Conservation (phyloP, 2,113 vertebrate species). For the Planiliza haematocheilus region DNA sequence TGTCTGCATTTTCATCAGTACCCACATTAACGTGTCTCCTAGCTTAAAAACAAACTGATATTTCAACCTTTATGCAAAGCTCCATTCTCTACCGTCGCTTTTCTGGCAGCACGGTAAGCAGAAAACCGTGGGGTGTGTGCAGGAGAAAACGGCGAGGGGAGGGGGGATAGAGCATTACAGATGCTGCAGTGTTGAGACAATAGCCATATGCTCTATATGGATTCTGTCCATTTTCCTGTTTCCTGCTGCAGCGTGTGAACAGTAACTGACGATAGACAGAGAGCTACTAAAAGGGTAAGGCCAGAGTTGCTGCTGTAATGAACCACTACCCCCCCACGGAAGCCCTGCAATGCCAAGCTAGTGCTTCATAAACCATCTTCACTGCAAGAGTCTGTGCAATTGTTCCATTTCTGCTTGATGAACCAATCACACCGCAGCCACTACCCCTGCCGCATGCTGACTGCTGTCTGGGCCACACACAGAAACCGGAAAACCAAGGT, state of each 20-base stretch:
- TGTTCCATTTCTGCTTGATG: constrained; percentile 35
- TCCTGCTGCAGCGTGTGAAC: constrained; percentile 9
- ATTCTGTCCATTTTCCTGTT: constrained; percentile 43
- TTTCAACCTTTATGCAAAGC: constrained; percentile 16
- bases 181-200: constrained; percentile 50
- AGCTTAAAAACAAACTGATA: constrained; percentile 4
- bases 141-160: background rate
- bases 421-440: constrained; percentile 10
- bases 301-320: constrained; percentile 25
- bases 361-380: background rate
- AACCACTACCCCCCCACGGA: constrained; percentile 2
- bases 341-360: constrained; percentile 18
- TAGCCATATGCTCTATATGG: constrained; percentile 38
- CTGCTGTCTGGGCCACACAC: constrained; percentile 38
- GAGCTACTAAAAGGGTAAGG: constrained; percentile 28
- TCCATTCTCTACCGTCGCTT: constrained; percentile 31
- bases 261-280: constrained; percentile 21
- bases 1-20: constrained; percentile 16
- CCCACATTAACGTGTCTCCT: background rate
- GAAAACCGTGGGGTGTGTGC: background rate
- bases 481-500: constrained; percentile 57
- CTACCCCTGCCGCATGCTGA: constrained; percentile 4
- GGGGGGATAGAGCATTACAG: background rate
- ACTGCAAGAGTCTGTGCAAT: constrained; percentile 10
- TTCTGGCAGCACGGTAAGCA: constrained; percentile 28